A percentile compares a stretch with the other conserved stretches of the same genome.
Evolutionary conservation across 2,888 invertebrate species (phyloP).

Genomic region (Rotaria magnacalcarata): DNA sequence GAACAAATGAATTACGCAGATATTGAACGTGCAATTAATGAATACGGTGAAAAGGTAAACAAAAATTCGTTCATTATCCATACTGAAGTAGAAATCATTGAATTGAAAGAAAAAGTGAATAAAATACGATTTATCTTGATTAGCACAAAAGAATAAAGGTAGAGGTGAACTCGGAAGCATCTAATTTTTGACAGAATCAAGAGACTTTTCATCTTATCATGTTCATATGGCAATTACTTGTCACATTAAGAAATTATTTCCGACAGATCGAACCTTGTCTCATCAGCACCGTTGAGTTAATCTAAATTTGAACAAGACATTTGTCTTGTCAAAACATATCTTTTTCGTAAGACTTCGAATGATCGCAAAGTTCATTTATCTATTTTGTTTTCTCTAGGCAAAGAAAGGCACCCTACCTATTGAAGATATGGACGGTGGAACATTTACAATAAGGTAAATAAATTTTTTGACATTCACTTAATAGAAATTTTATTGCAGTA

Average conservation of each 20-base stretch:
- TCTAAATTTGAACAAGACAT: no score
- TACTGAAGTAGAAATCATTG: no score
- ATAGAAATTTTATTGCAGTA: slow-evolving; percentile 61
- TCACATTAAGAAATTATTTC: not conserved
- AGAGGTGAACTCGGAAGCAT: no score
- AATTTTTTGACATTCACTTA: not conserved
- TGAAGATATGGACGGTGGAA: slow-evolving; percentile 97
- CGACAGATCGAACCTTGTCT: no score
- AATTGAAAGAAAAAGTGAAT: slow-evolving; percentile 55
- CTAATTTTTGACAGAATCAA: no score
- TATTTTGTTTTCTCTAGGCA: slow-evolving; percentile 55
- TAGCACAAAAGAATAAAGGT: no score
- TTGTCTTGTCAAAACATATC: no score
- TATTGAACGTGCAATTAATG: slow-evolving; percentile 82
- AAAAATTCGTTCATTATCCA: no score
- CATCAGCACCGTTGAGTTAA: no score
- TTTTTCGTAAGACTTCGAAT: no score
- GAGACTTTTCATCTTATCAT: no score
- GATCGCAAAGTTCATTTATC: not conserved
- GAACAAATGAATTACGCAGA: slow-evolving; percentile 90
- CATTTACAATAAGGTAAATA: slow-evolving; percentile 56
- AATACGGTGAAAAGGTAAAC: slow-evolving; percentile 71
- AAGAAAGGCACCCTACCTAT: slow-evolving; percentile 71
- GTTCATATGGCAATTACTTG: not conserved
- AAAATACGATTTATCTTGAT: no score